Conservation (phyloP, 2,113 vertebrate genomes). For the Lethenteron camtschaticum region DNA sequence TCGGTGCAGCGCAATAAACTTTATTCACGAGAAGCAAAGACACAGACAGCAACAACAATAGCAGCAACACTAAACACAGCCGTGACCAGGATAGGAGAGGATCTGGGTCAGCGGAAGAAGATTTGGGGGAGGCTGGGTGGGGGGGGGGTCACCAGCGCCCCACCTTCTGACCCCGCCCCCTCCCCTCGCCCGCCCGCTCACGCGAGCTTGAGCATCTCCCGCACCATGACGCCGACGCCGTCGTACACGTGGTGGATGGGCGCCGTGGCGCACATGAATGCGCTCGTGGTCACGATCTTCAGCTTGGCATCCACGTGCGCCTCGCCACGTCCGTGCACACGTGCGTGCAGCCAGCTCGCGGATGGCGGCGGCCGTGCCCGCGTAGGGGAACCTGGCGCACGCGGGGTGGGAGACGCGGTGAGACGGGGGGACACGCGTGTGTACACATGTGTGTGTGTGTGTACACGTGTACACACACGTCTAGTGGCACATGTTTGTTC, state of each 20-base stretch:
- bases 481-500: neutral
- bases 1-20: too few relatives aligned
- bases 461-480: neutral
- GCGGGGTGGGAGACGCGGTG: too few relatives aligned
- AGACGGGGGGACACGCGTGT: neutral
- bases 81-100: too few relatives aligned
- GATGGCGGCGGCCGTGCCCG: constrained; percentile 26
- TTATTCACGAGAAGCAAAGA: too few relatives aligned
- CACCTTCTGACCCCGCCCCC: too few relatives aligned
- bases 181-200: constrained; percentile 11
- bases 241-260: constrained; percentile 39
- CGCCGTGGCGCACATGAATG: constrained; percentile 46
- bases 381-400: constrained; percentile 36
- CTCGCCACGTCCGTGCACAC: constrained; percentile 36
- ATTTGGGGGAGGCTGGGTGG: too few relatives aligned
- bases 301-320: constrained; percentile 37
- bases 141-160: too few relatives aligned
- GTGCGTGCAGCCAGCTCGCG: constrained; percentile 39
- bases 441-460: neutral
- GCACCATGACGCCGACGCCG: constrained; percentile 38
- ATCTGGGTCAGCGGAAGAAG: too few relatives aligned
- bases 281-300: constrained; percentile 42
- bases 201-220: constrained; percentile 34
- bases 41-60: too few relatives aligned
- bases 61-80: too few relatives aligned